A percentile compares a stretch with the other conserved stretches of the same genome.
Conservation (phyloP, 2,113 vertebrate species). For the Chaetodon trifascialis region DNA sequence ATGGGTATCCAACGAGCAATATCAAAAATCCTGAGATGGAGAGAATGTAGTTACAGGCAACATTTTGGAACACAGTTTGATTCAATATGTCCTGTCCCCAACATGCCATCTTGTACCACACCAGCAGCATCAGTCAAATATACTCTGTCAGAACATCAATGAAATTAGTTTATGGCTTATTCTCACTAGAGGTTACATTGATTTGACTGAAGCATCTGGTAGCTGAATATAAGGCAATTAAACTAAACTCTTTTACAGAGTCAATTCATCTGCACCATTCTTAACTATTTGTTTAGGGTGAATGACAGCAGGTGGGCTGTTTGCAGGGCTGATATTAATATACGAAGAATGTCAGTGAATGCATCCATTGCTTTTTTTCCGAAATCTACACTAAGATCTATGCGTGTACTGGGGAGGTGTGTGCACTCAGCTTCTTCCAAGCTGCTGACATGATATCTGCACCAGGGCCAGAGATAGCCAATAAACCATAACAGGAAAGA, state of each 20-base stretch:
- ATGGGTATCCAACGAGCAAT: not conserved
- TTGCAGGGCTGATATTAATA: not conserved
- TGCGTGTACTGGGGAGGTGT: not conserved
- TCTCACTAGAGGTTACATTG: not conserved
- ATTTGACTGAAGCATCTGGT: not conserved
- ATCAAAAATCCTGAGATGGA: not conserved
- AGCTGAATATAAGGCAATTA: not conserved
- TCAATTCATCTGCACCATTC: conserved; percentile 13
- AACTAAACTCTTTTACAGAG: not conserved
- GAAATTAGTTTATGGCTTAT: not conserved
- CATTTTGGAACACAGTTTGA: not conserved
- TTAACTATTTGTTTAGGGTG: conserved; percentile 4
- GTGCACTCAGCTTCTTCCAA: not conserved
- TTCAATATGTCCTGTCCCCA: not conserved
- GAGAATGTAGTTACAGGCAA: not conserved
- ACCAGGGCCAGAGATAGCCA: not conserved
- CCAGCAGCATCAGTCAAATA: not conserved
- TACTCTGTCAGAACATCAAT: not conserved
- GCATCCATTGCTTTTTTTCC: not conserved
- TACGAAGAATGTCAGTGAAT: not conserved
- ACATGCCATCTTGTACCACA: not conserved
- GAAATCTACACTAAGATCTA: not conserved
- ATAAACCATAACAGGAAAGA: too few relatives aligned
- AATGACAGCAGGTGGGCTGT: not conserved
- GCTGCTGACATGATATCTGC: not conserved